These are phyloP conservation scores for Ephydatia muelleri DNA, from an alignment of 37 sponge, comb jelly and placozoan genomes.

Conservation along the genomic window DNA sequence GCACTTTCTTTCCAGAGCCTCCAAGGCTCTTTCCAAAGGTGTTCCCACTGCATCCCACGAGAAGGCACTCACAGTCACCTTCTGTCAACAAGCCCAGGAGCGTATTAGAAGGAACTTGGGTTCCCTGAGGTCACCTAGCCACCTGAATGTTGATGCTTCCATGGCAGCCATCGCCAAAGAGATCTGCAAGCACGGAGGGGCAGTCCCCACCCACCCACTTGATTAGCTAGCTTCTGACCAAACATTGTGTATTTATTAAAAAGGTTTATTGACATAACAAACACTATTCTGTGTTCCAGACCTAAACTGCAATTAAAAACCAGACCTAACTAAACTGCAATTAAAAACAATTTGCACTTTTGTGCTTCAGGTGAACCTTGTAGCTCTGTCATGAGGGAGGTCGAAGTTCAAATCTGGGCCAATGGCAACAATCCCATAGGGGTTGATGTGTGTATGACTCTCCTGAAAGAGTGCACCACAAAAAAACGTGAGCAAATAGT, in stretches of 20 bases:
- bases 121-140: conserved; percentile 16
- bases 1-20: conserved; percentile 44
- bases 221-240: neutral
- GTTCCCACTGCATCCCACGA: conserved; percentile 65
- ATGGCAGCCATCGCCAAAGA: conserved; percentile 68
- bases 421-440: conserved; percentile 83
- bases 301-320: neutral
- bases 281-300: neutral
- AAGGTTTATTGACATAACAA: too few species aligned
- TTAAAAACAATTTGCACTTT: neutral
- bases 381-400: conserved; percentile 77
- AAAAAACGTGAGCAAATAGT: neutral
- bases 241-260: neutral
- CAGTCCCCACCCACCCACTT: conserved; percentile 58
- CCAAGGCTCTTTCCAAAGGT: conserved; percentile 48
- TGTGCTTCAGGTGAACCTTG: conserved; percentile 9
- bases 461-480: conserved; percentile 29
- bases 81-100: conserved; percentile 71
- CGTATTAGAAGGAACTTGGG: conserved; percentile 49
- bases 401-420: conserved; percentile 88
- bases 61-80: conserved; percentile 40
- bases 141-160: conserved; percentile 40
- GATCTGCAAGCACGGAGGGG: conserved; percentile 45
- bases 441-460: conserved; percentile 69
- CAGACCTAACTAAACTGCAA: too few species aligned